Conservation (phyloP, 2,113 vertebrate genomes). For the Epinephelus fuscoguttatus region DNA sequence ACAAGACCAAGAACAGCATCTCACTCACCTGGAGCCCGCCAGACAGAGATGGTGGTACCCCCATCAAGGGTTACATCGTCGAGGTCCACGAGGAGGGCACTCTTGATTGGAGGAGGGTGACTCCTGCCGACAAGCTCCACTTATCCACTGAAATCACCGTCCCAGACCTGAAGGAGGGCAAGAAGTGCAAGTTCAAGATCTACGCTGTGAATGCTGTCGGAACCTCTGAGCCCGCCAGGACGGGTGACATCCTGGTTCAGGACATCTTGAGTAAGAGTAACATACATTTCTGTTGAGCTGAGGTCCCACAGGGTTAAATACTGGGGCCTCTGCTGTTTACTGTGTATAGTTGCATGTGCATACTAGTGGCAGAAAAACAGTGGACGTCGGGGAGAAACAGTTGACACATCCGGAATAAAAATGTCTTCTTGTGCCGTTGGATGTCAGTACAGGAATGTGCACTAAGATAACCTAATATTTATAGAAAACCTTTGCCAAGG, state of each 20-base stretch:
- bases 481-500: too few species aligned
- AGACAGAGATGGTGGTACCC: constrained; percentile 94
- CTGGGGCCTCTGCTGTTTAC: too few species aligned
- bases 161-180: constrained; percentile 92
- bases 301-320: too few species aligned
- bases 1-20: constrained; percentile 94
- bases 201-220: constrained; percentile 96
- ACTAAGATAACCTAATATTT: too few species aligned
- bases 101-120: constrained; percentile 93
- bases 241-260: constrained; percentile 88
- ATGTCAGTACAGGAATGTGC: too few species aligned
- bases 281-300: too few species aligned
- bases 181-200: constrained; percentile 94
- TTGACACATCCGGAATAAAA: too few species aligned
- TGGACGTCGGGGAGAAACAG: too few species aligned
- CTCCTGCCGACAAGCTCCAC: constrained; percentile 92
- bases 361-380: too few species aligned
- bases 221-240: constrained; percentile 93
- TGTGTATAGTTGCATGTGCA: too few species aligned
- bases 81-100: constrained; percentile 96
- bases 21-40: constrained; percentile 93
- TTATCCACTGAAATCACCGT: constrained; percentile 91
- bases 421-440: too few species aligned
- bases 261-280: constrained; percentile 91
- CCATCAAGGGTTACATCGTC: constrained; percentile 96